These are phyloP conservation scores for Choloepus hoffmanni DNA, from an alignment of 2,113 vertebrate species.

Conservation along the genomic window DNA sequence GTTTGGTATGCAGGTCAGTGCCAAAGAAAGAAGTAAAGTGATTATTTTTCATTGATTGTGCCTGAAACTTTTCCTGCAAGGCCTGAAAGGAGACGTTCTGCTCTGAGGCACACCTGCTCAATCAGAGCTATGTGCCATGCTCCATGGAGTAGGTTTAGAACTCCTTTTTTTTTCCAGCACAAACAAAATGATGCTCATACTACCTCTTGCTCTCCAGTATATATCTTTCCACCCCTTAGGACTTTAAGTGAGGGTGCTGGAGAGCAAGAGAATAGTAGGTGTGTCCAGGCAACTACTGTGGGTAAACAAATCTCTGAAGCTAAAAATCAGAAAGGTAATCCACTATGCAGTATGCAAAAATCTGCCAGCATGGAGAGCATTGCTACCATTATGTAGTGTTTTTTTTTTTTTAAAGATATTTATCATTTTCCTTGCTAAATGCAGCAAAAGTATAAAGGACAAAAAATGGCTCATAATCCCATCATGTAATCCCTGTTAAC, in stretches of 20 bases:
- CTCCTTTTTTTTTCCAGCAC: not conserved
- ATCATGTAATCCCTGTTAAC: not conserved
- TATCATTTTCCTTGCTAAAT: not conserved
- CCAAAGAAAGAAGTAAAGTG: not conserved
- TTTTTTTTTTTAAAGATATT: not conserved
- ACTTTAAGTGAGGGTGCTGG: not conserved
- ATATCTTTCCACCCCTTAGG: not conserved
- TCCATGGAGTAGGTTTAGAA: accelerated
- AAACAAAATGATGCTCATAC: not conserved
- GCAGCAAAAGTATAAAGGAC: not conserved
- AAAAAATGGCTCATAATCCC: not conserved
- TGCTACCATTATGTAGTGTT: not conserved
- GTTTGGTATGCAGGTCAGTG: not conserved
- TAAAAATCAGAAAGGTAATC: slow-evolving; percentile 49
- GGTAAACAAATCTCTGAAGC: slow-evolving; percentile 52
- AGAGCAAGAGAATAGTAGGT: not conserved
- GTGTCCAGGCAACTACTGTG: not conserved
- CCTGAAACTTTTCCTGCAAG: not conserved
- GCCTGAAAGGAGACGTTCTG: not conserved
- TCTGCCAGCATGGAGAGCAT: not conserved
- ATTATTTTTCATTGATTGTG: not conserved
- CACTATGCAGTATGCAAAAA: not conserved
- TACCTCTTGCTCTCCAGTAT: not conserved
- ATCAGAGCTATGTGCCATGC: not conserved
- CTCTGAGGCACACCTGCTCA: not conserved